Evolutionary conservation across 2,888 invertebrate genomes (phyloP), one percentile per base, ranked within the genome.

Genomic region (Latheticus oryzae): DNA sequence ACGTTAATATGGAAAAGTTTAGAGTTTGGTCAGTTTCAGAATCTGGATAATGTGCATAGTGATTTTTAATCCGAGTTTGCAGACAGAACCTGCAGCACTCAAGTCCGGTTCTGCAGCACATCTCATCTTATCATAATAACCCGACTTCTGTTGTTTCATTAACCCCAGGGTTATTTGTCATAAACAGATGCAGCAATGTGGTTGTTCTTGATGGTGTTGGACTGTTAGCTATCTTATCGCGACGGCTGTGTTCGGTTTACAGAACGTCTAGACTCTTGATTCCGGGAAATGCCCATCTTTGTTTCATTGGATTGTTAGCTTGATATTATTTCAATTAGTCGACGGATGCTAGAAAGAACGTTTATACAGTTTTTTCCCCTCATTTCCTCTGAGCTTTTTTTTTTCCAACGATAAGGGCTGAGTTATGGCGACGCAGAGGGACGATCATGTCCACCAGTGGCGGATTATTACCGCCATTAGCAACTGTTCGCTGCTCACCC

Each of bases 281-380:
- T 63, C 66, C 64, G 64, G 66, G 66, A 66, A 66, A 64, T 57
- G 61, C 51, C 53, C 60, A 40, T 63, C 63, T 63, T 63, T 66
- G 64, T 66, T 66, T 62, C 58, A 62, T 48, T 52, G 55, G 51
- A 57, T 61, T 60, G 55, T 60, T 54, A n/a, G 38, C 33, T 38
- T 52, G 42, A 52, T 42, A 52, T 52, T 42, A 33, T 42, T 52
- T 42, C 52, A 52, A 52, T 52, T 52, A 50, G 24, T 33, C 33
- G 33, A 33, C 47, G 47, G 47, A 47, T 35, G 47, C 35, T 23
- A 35, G 23, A 33, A 35, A 35, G 33, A 35, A 8, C 11, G 13
- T 19, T 21, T 32, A 11, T 16, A 17, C 17, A 26, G 7, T 26
- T n/a, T 12, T 23, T 16, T 5, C 7, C 12, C 5, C 19, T 40